These are phyloP conservation scores for Merluccius polli DNA, from an alignment of 2,797 vertebrate genomes.

Conservation along the genomic window DNA sequence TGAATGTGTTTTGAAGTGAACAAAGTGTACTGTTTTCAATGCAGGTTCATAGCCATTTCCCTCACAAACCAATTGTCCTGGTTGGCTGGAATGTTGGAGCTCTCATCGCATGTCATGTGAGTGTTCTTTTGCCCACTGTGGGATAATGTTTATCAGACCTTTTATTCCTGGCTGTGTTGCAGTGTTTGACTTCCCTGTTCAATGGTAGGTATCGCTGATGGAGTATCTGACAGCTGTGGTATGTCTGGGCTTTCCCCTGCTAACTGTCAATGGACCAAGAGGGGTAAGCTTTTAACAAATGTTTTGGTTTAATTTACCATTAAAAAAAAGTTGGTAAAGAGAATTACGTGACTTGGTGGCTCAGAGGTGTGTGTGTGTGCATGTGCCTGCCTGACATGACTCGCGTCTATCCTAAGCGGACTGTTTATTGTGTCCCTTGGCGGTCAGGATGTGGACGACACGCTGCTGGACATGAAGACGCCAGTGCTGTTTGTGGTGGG, in stretches of 20 bases:
- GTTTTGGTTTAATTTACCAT: too few relatives aligned
- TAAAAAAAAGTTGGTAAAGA: too few relatives aligned
- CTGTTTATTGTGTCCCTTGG: background rate
- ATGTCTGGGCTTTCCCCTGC: constrained; percentile 92
- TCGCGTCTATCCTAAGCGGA: background rate
- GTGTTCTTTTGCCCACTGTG: constrained; percentile 30
- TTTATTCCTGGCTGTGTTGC: background rate
- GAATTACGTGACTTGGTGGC: too few relatives aligned
- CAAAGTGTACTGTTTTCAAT: constrained; percentile 7
- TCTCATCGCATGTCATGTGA: constrained; percentile 94
- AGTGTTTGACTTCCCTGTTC: constrained; percentile 7
- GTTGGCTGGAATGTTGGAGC: constrained; percentile 98
- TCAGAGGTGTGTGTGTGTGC: too few relatives aligned
- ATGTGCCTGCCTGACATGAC: too few relatives aligned
- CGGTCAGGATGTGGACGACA: constrained; percentile 91
- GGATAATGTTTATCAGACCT: background rate
- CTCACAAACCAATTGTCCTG: constrained; percentile 92
- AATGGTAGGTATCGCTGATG: constrained; percentile 90
- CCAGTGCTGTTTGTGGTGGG: constrained; percentile 94
- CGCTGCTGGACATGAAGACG: constrained; percentile 96
- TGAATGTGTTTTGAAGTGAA: background rate
- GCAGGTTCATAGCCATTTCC: constrained; percentile 95
- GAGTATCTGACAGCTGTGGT: constrained; percentile 93
- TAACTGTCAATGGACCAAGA: constrained; percentile 88
- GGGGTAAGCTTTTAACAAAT: constrained; percentile 78